These are phyloP conservation scores for Patella caerulea DNA, from an alignment of 2,888 invertebrate genomes.

Conservation along the genomic window DNA sequence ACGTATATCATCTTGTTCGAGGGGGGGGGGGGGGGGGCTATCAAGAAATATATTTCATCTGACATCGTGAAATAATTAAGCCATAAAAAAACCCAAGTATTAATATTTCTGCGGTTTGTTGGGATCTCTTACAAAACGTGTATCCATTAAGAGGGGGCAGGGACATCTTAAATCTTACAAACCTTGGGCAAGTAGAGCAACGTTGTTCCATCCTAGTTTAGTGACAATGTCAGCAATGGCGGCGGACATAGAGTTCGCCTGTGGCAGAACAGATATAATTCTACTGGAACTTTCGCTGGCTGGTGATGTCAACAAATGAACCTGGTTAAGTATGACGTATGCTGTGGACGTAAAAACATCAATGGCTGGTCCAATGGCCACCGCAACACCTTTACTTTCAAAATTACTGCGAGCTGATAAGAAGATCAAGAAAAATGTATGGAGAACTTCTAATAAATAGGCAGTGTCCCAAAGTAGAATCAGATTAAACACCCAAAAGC, in stretches of 20 bases:
- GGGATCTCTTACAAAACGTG: no score
- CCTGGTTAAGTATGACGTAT: constrained; percentile 58
- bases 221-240: constrained; percentile 53
- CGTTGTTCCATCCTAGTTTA: constrained; percentile 51
- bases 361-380: constrained; percentile 61
- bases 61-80: no score
- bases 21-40: no score
- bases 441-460: neutral
- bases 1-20: no score
- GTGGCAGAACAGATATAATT: constrained; percentile 56
- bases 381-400: constrained; percentile 42
- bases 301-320: constrained; percentile 59
- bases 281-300: constrained; percentile 41
- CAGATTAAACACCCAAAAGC: neutral
- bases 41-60: no score
- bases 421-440: neutral
- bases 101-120: no score
- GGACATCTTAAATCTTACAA: neutral
- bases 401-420: constrained; percentile 53
- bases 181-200: constrained; percentile 63
- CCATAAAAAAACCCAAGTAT: no score
- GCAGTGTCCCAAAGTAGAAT: neutral
- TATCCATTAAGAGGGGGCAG: no score
- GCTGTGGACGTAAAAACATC: constrained; percentile 62
- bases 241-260: constrained; percentile 50